Evolutionary conservation across 1,140 invertebrate genomes (phyloP), one percentile per base, ranked within the genome.

Genomic region (Drosophila azteca): DNA sequence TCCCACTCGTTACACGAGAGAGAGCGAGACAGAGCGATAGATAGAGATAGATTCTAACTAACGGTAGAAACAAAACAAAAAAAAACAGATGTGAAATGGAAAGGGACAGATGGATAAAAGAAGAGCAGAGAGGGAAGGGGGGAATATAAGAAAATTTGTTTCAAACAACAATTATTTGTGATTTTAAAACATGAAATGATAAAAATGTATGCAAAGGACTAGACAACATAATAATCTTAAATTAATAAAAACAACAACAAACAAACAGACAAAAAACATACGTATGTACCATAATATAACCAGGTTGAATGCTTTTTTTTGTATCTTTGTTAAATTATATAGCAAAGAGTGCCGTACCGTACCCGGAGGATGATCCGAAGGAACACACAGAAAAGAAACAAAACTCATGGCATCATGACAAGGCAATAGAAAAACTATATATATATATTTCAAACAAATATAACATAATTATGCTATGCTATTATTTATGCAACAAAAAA

Each of bases 81-180:
- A 61, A 11, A 44, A 39, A 48, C 2, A 3, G 17, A 29, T 39
- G 45, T 13, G 13, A 49, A 31, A 44, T 20, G 39, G 44, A 55
- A 17, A 29, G 26, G 24, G 13, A 13, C 41, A 65, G 51, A 53
- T 13, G 52, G 43, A 71, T 71, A 73, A 59, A 45, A 48, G 55
- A 60, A 26, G 41, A 45, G 35, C 26, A 63, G 57, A 63, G 58
- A 60, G 9, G 51, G 26, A 39, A 31, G 53, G 15, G 45, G 13
- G 15, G 65, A 59, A 55, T 31, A 77, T 63, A 77, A 58, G 44
- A 77, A 58, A 41, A 85, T 85, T 87, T 85, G 82, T 85, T 85
- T 85, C 82, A 85, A 85, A 85, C 82, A 81, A 81, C 72, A 87
- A 85, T 85, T 81, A 85, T 85, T 85, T 85, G 82, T 87, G 82